A percentile compares a stretch with the other conserved stretches of the same genome.
Evolutionary conservation across 2,888 invertebrate species (phyloP).

Genomic region (Rhodophaea formosa): DNA sequence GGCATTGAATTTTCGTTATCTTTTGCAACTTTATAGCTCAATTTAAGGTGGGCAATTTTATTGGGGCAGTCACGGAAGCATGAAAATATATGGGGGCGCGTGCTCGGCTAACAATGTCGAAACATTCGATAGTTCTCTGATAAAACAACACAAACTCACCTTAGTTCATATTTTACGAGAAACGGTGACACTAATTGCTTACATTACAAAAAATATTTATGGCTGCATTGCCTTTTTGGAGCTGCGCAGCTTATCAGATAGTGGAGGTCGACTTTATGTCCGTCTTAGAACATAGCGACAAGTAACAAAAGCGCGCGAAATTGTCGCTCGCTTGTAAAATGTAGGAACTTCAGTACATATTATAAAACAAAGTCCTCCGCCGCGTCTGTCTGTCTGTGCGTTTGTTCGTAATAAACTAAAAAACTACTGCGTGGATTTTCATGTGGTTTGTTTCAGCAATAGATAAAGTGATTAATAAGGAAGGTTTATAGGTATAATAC

Average conservation of each 20-base stretch:
- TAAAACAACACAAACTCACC: slow-evolving; percentile 26
- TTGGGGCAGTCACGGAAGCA: slow-evolving; percentile 53
- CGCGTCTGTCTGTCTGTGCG: too few relatives aligned
- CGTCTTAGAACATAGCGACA: too few relatives aligned
- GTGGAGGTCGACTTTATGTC: background rate
- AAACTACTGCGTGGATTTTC: too few relatives aligned
- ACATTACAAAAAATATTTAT: slow-evolving; percentile 17
- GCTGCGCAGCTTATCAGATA: slow-evolving; percentile 2
- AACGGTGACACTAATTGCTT: slow-evolving; percentile 19
- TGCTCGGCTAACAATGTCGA: slow-evolving; percentile 40
- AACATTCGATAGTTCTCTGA: slow-evolving; percentile 36
- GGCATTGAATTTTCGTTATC: slow-evolving; percentile 63
- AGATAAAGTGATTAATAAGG: too few relatives aligned
- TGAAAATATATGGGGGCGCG: slow-evolving; percentile 53
- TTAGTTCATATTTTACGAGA: slow-evolving; percentile 26
- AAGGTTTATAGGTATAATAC: too few relatives aligned
- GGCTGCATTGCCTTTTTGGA: background rate
- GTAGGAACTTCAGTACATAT: too few relatives aligned
- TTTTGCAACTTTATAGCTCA: slow-evolving; percentile 53
- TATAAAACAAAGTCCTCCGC: too few relatives aligned
- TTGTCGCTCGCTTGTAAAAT: too few relatives aligned
- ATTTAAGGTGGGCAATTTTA: slow-evolving; percentile 52
- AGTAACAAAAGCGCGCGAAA: too few relatives aligned
- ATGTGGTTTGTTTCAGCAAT: too few relatives aligned
- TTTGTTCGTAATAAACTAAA: too few relatives aligned